Conservation (phyloP, 2,888 invertebrate genomes). For the Cyaniris semiargus region DNA sequence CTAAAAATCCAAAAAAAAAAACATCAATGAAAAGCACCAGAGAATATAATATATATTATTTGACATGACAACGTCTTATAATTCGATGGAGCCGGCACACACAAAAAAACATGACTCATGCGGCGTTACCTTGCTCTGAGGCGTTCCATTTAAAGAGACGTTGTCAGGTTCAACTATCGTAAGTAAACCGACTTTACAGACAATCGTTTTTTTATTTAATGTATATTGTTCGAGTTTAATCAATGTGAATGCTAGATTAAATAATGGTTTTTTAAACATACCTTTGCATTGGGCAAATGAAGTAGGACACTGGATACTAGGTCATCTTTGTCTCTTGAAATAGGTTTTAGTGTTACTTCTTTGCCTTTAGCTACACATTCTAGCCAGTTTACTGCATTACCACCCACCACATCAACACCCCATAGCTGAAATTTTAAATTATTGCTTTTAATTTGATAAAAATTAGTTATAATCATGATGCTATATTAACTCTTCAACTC, state of each 20-base stretch:
- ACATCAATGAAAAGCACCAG: background rate
- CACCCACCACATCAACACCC: conserved; percentile 74
- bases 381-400: conserved; percentile 81
- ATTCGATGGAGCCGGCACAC: too few relatives aligned
- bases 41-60: background rate
- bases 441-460: too few relatives aligned
- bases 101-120: too few relatives aligned
- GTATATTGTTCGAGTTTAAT: background rate
- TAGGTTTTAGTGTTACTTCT: conserved; percentile 72
- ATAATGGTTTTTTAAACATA: conserved; percentile 41
- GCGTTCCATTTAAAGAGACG: too few relatives aligned
- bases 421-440: conserved; percentile 58
- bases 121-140: too few relatives aligned
- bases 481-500: too few relatives aligned
- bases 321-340: conserved; percentile 66
- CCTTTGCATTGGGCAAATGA: conserved; percentile 69
- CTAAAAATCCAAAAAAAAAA: conserved; percentile 51
- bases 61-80: too few relatives aligned
- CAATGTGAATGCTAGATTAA: background rate
- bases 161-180: too few relatives aligned
- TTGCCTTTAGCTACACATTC: conserved; percentile 78
- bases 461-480: too few relatives aligned
- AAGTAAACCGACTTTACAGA: too few relatives aligned
- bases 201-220: too few relatives aligned
- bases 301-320: conserved; percentile 68